These are phyloP conservation scores for Ectobius pallidus DNA, from an alignment of 2,888 invertebrate species.

Conservation along the genomic window DNA sequence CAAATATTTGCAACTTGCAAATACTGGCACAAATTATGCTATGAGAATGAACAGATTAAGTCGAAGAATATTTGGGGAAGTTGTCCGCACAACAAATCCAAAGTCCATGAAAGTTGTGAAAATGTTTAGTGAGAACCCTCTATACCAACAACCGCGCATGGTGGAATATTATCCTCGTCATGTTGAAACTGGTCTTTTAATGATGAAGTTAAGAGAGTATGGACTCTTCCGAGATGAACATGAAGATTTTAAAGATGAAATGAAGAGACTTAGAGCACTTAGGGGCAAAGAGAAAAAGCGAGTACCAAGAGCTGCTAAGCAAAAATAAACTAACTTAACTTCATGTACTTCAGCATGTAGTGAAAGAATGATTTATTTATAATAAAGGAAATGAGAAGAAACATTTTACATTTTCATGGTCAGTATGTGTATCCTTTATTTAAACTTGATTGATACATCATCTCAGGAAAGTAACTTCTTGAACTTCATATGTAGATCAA, in stretches of 20 bases:
- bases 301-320: too few relatives aligned
- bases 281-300: constrained; percentile 78
- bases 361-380: too few relatives aligned
- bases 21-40: constrained; percentile 78
- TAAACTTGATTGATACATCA: too few relatives aligned
- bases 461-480: too few relatives aligned
- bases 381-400: too few relatives aligned
- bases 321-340: too few relatives aligned
- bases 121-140: constrained; percentile 76
- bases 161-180: constrained; percentile 88
- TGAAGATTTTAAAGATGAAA: constrained; percentile 87
- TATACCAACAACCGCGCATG: constrained; percentile 73
- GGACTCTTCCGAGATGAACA: constrained; percentile 88
- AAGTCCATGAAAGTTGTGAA: constrained; percentile 81
- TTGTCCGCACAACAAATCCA: constrained; percentile 73
- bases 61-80: constrained; percentile 88
- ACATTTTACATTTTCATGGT: too few relatives aligned
- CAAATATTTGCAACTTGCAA: constrained; percentile 72
- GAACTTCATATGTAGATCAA: too few relatives aligned
- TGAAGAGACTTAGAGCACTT: constrained; percentile 74
- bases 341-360: too few relatives aligned
- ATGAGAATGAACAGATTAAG: constrained; percentile 84
- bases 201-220: constrained; percentile 74
- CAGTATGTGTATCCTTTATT: too few relatives aligned
- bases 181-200: constrained; percentile 73